Percentiles rank a stretch among this genome's conserved stretches.
Conservation (phyloP, 2,888 invertebrate species). For the Sarcophaga subvicina region DNA sequence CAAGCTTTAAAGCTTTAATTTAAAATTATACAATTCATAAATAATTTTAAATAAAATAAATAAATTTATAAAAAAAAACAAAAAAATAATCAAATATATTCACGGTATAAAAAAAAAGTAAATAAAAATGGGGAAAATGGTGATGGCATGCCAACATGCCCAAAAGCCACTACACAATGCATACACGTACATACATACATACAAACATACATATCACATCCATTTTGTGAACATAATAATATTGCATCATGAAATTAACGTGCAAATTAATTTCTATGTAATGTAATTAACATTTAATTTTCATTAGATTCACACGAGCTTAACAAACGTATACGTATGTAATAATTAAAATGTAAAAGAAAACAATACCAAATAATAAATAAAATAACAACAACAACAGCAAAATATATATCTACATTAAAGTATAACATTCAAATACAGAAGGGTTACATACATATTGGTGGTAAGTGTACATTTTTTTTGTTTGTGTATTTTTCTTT, state of each 20-base stretch:
- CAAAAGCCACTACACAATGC: neutral
- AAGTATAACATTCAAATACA: neutral
- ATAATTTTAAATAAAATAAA: neutral
- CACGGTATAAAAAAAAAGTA: neutral
- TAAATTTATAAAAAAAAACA: neutral
- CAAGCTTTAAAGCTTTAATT: constrained; percentile 27
- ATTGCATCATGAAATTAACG: neutral
- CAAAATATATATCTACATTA: too few species aligned
- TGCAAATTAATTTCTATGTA: constrained; percentile 20
- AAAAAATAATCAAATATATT: neutral
- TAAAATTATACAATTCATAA: neutral
- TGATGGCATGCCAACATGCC: constrained; percentile 15
- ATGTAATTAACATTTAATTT: constrained; percentile 1
- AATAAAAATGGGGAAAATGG: neutral
- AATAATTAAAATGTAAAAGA: neutral
- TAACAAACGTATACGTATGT: neutral
- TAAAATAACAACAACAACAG: constrained; percentile 32
- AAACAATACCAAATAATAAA: constrained; percentile 22
- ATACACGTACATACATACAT: constrained; percentile 15
- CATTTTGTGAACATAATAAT: too few species aligned
- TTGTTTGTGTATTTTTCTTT: constrained; percentile 6
- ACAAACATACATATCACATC: neutral
- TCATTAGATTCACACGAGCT: constrained; percentile 29
- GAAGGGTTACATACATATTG: constrained; percentile 7
- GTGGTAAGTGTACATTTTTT: constrained; percentile 13